These are phyloP conservation scores for Eclectus roratus DNA, from an alignment of 2,113 vertebrate species.

Conservation along the genomic window DNA sequence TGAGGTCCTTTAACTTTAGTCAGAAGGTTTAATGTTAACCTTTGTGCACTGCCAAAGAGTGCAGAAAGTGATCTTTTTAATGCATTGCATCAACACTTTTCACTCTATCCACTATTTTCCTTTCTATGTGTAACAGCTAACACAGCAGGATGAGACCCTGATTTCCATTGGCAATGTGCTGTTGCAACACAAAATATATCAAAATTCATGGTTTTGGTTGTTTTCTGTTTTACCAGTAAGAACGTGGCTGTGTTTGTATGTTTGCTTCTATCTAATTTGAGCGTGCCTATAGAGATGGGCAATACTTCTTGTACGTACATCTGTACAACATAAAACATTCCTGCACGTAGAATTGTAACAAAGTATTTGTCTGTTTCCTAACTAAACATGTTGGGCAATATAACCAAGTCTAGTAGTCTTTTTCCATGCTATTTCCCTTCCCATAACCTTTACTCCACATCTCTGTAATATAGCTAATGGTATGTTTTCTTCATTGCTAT, in stretches of 20 bases:
- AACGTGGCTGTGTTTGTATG: neutral
- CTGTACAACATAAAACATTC: neutral
- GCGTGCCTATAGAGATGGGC: neutral
- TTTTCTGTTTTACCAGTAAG: neutral
- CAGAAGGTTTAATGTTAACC: neutral
- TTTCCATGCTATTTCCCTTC: neutral
- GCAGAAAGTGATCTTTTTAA: constrained; percentile 14
- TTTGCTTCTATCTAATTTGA: neutral
- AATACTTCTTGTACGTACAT: neutral
- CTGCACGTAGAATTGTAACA: neutral
- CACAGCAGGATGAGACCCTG: neutral
- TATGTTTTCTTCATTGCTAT: neutral
- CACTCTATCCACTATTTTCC: neutral
- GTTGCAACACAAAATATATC: neutral
- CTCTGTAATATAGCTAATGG: neutral
- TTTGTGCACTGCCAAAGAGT: neutral
- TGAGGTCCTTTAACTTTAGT: constrained; percentile 4
- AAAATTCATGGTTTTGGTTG: neutral
- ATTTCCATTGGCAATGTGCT: neutral
- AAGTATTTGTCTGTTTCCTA: neutral
- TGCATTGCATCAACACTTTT: neutral
- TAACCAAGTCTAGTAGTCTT: neutral
- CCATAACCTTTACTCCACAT: neutral
- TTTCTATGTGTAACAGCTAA: constrained; percentile 9
- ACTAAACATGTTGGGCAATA: neutral